A percentile compares a stretch with the other conserved stretches of the same genome.
Conservation (phyloP, 1,140 invertebrate genomes). For the Heliconius hermathena region DNA sequence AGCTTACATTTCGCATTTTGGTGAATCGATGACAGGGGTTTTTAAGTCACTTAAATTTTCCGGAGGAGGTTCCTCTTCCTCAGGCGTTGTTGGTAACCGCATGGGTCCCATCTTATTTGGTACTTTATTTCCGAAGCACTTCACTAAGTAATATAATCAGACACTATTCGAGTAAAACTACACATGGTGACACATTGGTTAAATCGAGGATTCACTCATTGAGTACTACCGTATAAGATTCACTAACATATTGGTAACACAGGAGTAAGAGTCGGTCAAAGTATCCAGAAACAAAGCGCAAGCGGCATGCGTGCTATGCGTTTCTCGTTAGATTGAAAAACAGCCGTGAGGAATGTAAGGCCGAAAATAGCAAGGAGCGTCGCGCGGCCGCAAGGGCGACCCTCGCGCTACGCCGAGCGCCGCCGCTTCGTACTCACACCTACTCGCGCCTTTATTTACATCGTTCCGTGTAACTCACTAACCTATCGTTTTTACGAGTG, state of each 20-base stretch:
- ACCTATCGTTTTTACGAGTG: constrained; percentile 56
- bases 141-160: constrained; percentile 44
- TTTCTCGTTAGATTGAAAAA: constrained; percentile 80
- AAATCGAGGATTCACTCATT: constrained; percentile 21
- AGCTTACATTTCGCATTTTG: constrained; percentile 49
- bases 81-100: constrained; percentile 68
- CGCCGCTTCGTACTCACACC: constrained; percentile 44
- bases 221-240: not conserved
- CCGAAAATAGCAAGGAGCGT: constrained; percentile 80
- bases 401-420: constrained; percentile 56
- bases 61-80: constrained; percentile 64
- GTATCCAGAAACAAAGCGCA: constrained; percentile 25
- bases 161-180: constrained; percentile 61
- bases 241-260: not conserved
- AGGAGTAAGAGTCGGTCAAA: constrained; percentile 43
- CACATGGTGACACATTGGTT: constrained; percentile 47
- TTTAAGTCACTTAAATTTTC: constrained; percentile 51
- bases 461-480: constrained; percentile 63
- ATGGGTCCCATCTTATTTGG: constrained; percentile 65
- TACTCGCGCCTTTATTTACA: constrained; percentile 75
- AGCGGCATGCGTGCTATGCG: constrained; percentile 72
- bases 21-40: constrained; percentile 43
- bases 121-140: constrained; percentile 28
- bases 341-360: constrained; percentile 77
- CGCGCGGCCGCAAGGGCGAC: constrained; percentile 75